These are phyloP conservation scores for Pogoniulus pusillus DNA, from an alignment of 2,797 vertebrate species.

Conservation along the genomic window DNA sequence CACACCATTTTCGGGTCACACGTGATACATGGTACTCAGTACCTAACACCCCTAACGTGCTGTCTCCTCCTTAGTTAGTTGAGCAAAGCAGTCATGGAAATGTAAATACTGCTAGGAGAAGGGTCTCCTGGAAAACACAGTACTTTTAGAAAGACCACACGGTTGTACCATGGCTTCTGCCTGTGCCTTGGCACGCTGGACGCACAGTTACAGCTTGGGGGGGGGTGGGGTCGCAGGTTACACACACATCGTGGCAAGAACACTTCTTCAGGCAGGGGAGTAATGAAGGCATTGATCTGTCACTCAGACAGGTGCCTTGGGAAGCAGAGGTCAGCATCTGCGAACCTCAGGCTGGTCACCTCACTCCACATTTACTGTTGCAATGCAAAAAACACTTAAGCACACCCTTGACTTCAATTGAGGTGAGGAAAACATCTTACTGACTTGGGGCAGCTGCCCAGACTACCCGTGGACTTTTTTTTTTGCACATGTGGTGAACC, in stretches of 20 bases:
- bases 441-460: neutral
- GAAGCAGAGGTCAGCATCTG: neutral
- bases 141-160: neutral
- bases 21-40: neutral
- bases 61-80: constrained; percentile 7
- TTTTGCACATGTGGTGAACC: neutral
- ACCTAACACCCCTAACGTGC: neutral
- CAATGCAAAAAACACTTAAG: neutral
- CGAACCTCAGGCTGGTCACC: neutral
- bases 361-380: rapidly evolving
- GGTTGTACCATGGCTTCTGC: neutral
- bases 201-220: rapidly evolving
- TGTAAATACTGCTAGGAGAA: constrained; percentile 9
- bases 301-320: neutral
- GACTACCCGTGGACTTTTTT: neutral
- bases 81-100: neutral
- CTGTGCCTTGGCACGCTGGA: neutral
- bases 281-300: neutral
- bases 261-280: neutral
- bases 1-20: constrained; percentile 14
- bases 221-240: neutral
- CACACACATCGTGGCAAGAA: neutral
- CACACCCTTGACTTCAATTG: neutral
- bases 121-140: neutral
- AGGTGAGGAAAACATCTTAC: neutral